These are phyloP conservation scores for Poecilia gillii DNA, from an alignment of 2,797 vertebrate genomes.

Conservation along the genomic window DNA sequence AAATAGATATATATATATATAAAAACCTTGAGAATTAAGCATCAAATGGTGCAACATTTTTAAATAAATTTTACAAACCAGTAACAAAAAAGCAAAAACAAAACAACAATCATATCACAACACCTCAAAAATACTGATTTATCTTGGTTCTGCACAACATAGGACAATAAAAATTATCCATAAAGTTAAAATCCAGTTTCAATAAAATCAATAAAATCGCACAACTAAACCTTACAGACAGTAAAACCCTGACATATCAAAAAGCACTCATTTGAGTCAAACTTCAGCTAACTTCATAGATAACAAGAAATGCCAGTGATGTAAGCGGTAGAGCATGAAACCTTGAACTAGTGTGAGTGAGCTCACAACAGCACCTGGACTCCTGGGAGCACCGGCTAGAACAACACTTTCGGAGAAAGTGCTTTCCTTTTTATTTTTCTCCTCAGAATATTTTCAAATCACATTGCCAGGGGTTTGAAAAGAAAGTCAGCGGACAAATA, in stretches of 20 bases:
- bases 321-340: background rate
- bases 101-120: background rate
- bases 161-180: background rate
- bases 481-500: background rate
- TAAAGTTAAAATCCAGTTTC: background rate
- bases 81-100: background rate
- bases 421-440: background rate
- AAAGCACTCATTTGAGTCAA: background rate
- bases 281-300: background rate
- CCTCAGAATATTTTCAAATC: background rate
- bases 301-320: background rate
- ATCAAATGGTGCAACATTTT: background rate
- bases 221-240: background rate
- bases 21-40: background rate
- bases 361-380: background rate
- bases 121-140: background rate
- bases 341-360: constrained; percentile 1
- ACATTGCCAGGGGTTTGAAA: background rate
- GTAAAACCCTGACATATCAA: background rate
- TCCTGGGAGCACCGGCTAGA: background rate
- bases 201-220: background rate
- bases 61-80: background rate
- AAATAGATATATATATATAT: too few relatives aligned
- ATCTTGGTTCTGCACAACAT: background rate
- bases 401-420: background rate